Conservation (phyloP, 2,888 invertebrate species). For the Cryptosula pallasiana region DNA sequence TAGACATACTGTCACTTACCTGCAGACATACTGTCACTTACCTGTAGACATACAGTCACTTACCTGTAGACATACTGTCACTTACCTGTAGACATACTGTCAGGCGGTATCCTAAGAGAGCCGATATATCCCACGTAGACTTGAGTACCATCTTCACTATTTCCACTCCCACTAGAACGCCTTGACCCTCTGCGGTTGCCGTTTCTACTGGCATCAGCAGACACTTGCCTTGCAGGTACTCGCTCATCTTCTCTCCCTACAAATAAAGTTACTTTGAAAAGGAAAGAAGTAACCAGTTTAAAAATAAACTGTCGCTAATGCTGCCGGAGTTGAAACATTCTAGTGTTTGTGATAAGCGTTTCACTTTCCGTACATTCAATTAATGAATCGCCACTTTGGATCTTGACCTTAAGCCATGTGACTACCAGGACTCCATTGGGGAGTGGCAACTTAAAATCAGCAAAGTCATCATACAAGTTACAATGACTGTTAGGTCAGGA, state of each 20-base stretch:
- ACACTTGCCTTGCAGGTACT: not conserved
- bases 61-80: not conserved
- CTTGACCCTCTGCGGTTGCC: not conserved
- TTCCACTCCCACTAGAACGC: not conserved
- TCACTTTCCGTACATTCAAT: too few species aligned
- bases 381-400: too few species aligned
- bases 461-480: too few species aligned
- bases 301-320: too few species aligned
- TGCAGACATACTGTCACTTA: not conserved
- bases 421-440: too few species aligned
- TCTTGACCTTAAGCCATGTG: too few species aligned
- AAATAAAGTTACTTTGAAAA: not conserved
- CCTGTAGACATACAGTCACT: not conserved
- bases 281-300: too few species aligned
- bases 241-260: not conserved
- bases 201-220: not conserved
- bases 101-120: not conserved
- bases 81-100: conserved; percentile 1
- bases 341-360: too few species aligned
- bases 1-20: not conserved
- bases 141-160: not conserved
- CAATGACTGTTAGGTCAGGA: too few species aligned
- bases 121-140: conserved; percentile 6
- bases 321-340: too few species aligned
- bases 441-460: too few species aligned